These are phyloP conservation scores for Eupsittula cactorum DNA, from an alignment of 2,113 vertebrate genomes.

Conservation along the genomic window DNA sequence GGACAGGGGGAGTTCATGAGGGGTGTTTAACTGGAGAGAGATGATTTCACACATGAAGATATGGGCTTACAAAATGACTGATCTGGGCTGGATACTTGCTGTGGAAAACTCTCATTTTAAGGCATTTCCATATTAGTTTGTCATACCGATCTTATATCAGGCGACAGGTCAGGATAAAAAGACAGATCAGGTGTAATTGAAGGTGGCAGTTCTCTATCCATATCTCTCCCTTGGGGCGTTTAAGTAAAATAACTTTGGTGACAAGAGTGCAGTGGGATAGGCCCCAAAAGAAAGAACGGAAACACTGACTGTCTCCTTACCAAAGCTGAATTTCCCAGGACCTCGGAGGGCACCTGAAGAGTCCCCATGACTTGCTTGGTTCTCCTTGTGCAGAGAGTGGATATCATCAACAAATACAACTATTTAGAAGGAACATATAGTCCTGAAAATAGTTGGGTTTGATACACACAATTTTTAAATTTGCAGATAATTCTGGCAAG, in stretches of 20 bases:
- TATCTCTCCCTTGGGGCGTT: background rate
- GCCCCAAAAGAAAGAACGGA: background rate
- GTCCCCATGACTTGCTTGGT: background rate
- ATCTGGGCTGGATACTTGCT: background rate
- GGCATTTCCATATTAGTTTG: background rate
- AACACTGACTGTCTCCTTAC: background rate
- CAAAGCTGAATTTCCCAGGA: background rate
- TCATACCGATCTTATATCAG: background rate
- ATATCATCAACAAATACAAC: background rate
- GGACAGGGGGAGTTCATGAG: background rate
- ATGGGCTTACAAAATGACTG: background rate
- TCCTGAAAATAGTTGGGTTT: background rate
- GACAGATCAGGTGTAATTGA: background rate
- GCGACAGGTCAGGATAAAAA: background rate
- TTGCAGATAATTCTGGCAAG: background rate
- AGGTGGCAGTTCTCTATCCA: background rate
- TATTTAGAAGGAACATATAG: background rate
- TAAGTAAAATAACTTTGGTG: background rate
- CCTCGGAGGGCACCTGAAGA: background rate
- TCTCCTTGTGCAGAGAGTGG: background rate
- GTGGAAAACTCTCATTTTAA: background rate
- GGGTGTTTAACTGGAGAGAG: background rate
- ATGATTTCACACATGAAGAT: background rate
- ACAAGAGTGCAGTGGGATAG: background rate
- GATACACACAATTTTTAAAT: background rate